These are phyloP conservation scores for Cebus imitator DNA, from an alignment of 2,113 vertebrate species.

Conservation along the genomic window DNA sequence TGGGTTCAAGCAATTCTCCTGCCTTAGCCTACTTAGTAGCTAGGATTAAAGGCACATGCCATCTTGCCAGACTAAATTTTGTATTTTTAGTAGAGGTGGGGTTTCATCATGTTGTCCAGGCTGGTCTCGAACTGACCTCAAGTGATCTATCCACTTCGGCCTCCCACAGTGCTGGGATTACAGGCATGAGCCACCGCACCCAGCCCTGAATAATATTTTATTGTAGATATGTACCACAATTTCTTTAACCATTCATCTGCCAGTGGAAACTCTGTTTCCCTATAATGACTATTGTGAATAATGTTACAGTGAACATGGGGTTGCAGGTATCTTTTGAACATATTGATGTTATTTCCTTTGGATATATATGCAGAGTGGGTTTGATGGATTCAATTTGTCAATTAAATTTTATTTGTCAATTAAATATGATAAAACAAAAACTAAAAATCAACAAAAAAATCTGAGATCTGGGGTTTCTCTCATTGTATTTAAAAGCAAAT, in stretches of 20 bases:
- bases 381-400: neutral
- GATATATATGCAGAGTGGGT: neutral
- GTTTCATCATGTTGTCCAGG: too few relatives aligned
- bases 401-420: neutral
- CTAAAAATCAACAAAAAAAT: neutral
- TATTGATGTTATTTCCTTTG: neutral
- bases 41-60: too few relatives aligned
- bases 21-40: too few relatives aligned
- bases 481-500: slow-evolving; percentile 11
- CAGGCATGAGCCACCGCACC: too few relatives aligned
- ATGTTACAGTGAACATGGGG: neutral
- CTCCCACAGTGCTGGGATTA: too few relatives aligned
- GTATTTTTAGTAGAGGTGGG: too few relatives aligned
- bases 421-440: neutral
- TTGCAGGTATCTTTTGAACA: neutral
- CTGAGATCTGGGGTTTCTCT: neutral
- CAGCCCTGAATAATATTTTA: neutral
- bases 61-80: too few relatives aligned
- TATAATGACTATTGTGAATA: neutral
- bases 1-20: too few relatives aligned
- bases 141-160: too few relatives aligned
- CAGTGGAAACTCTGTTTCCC: neutral
- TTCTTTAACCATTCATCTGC: neutral
- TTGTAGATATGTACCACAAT: neutral
- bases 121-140: too few relatives aligned